Evolutionary conservation across 2,797 vertebrate genomes (phyloP), one percentile per base, ranked within the genome.

Genomic region (Enteromius radiatus): DNA sequence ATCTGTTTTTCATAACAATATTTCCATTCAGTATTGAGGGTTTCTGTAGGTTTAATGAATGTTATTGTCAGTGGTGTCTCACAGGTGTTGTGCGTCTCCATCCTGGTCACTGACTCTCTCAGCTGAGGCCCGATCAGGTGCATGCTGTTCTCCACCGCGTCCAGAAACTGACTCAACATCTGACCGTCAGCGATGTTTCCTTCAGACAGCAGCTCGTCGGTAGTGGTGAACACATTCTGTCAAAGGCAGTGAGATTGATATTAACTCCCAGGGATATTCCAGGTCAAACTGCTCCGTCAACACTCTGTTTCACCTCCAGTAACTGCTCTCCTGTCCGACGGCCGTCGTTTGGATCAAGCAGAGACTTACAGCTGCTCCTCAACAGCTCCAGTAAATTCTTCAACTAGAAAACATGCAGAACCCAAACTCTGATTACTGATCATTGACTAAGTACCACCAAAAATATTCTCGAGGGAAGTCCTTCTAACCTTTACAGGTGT

Each of bases 251-350:
- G 56, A 61, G 14, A 31, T 7, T 15, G 1, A 47, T 14, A 41
- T 38, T 38, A 38, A 38, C 5, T 38, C 5, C 4, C 36, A 31
- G 23, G 68, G 5, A 19, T 31, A 31, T 31, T 49, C 43, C 36
- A 2, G 19, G 17, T 67, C 64, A 38, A 21, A 86, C 76, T 28
- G 91, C 93, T 15, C 91, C 93, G 19, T 31, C 47, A 54, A 8
- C 28, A 36, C 19, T 15, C 15, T 2, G 41, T 28, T 64, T 68
- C 64, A 79, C 84, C 81, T 88, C 21, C 28, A 81, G 64, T 63
- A 84, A 78, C 26, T 67, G 12, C 8, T 84, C 84, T 45, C 84
- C 86, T 6, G 36, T 12, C 4, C 9, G n/a, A 2, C 14, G 33
- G 15, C 38, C 17, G 52, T 1, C 28, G 0, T 7, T 6, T 14